Evolutionary conservation across 1,140 invertebrate genomes (phyloP).

Genomic region (Proctacanthus coquilletti): DNA sequence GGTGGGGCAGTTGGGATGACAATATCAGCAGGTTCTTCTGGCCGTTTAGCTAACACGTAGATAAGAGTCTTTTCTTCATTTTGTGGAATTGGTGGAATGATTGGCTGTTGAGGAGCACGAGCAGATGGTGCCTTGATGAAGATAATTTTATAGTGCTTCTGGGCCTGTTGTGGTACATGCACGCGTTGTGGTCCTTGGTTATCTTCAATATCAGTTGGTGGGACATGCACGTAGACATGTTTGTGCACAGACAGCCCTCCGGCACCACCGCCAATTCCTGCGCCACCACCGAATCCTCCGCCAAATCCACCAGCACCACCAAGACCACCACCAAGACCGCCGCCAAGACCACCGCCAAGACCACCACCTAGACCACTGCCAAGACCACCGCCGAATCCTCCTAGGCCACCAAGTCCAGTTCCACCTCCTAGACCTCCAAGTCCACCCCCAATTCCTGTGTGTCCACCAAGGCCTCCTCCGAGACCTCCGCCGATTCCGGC

Average conservation of each 20-base stretch:
- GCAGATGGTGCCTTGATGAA: conserved; percentile 70
- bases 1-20: conserved; percentile 55
- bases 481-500: too few relatives aligned
- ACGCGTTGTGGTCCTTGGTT: conserved; percentile 37
- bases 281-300: too few relatives aligned
- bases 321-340: too few relatives aligned
- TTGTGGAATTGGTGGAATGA: conserved; percentile 44
- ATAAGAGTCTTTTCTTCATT: conserved; percentile 72
- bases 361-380: too few relatives aligned
- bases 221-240: conserved; percentile 66
- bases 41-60: conserved; percentile 72
- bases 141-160: conserved; percentile 76
- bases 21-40: conserved; percentile 58
- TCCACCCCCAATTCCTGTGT: conserved; percentile 20
- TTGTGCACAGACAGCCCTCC: conserved; percentile 43
- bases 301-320: too few relatives aligned
- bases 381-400: conserved; percentile 1
- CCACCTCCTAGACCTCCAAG: conserved; percentile 41
- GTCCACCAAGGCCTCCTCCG: conserved; percentile 6
- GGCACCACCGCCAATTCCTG: conserved; percentile 20
- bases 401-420: conserved; percentile 40
- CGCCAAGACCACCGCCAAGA: too few relatives aligned
- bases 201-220: conserved; percentile 55
- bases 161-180: conserved; percentile 41
- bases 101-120: conserved; percentile 47